Conservation (phyloP, 2,113 vertebrate genomes). For the Epinephelus moara region DNA sequence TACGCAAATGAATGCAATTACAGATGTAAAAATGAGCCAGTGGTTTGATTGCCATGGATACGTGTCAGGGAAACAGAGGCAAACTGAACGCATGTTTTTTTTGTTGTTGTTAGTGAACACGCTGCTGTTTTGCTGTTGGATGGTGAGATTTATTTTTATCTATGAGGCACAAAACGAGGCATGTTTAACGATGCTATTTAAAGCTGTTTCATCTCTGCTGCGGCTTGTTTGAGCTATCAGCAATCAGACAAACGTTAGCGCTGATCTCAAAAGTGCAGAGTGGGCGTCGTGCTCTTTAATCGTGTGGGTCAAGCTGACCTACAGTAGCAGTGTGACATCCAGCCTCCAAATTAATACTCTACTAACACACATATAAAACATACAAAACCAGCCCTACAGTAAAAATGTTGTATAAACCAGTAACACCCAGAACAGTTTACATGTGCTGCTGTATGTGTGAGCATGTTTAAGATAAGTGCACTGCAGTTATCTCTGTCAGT, state of each 20-base stretch:
- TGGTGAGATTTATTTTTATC: slow-evolving; percentile 15
- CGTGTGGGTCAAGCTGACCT: neutral
- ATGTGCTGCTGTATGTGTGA: slow-evolving; percentile 4
- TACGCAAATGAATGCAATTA: slow-evolving; percentile 43
- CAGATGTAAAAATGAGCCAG: slow-evolving; percentile 29
- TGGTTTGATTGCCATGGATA: slow-evolving; percentile 36
- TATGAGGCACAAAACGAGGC: slow-evolving; percentile 7
- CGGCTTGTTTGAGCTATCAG: slow-evolving; percentile 21
- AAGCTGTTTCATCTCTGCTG: slow-evolving; percentile 16
- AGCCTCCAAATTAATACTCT: neutral
- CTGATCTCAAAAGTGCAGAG: neutral
- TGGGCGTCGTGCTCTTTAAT: neutral
- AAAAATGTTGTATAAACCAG: neutral
- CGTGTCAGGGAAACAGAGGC: neutral
- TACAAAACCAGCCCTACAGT: neutral
- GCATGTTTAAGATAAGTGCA: neutral
- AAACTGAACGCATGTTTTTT: slow-evolving; percentile 14
- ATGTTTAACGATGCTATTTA: slow-evolving; percentile 34
- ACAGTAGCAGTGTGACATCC: neutral
- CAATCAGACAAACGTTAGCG: slow-evolving; percentile 12
- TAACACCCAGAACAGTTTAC: neutral
- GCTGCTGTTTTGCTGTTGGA: neutral
- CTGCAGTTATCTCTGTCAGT: slow-evolving; percentile 10
- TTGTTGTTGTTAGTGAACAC: neutral
- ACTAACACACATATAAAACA: neutral